A percentile compares a stretch with the other conserved stretches of the same genome.
Evolutionary conservation across 1,140 invertebrate species (phyloP).

Genomic region (Saccostrea echinata): DNA sequence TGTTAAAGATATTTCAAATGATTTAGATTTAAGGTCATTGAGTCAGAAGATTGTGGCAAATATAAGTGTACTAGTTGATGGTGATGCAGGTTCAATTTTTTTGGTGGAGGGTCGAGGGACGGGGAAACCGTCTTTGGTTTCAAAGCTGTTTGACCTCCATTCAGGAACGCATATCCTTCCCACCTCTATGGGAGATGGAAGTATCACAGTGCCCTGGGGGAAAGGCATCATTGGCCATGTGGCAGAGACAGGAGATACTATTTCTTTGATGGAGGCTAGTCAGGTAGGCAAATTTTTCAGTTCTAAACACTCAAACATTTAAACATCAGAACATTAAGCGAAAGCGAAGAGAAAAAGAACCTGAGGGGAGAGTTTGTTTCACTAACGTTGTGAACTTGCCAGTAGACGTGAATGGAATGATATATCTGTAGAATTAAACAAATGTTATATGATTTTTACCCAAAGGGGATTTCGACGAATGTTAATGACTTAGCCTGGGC

Average conservation of each 20-base stretch:
- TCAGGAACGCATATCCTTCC: constrained; percentile 87
- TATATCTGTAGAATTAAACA: not conserved
- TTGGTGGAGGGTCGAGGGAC: constrained; percentile 87
- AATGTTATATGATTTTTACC: constrained; percentile 23
- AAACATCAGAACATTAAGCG: not conserved
- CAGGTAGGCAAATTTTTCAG: constrained; percentile 84
- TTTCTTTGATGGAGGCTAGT: constrained; percentile 96
- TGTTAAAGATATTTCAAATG: constrained; percentile 98
- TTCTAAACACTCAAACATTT: not conserved
- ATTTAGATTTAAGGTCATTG: constrained; percentile 93
- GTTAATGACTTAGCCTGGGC: not conserved
- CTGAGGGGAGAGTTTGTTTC: not conserved
- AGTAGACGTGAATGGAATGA: not conserved
- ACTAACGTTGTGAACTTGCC: not conserved
- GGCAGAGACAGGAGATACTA: constrained; percentile 92
- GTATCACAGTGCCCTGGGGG: constrained; percentile 83
- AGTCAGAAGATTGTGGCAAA: constrained; percentile 98
- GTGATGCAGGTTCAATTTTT: constrained; percentile 95
- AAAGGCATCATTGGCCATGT: constrained; percentile 95
- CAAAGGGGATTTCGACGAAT: not conserved
- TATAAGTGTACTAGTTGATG: constrained; percentile 93
- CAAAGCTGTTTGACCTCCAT: constrained; percentile 95
- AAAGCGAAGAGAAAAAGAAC: not conserved
- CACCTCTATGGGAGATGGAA: constrained; percentile 77
- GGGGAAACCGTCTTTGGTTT: constrained; percentile 86